phyloP scores from a whole-genome alignment of 2,888 invertebrate genomes.

The Cylloceria caligata region DNA sequence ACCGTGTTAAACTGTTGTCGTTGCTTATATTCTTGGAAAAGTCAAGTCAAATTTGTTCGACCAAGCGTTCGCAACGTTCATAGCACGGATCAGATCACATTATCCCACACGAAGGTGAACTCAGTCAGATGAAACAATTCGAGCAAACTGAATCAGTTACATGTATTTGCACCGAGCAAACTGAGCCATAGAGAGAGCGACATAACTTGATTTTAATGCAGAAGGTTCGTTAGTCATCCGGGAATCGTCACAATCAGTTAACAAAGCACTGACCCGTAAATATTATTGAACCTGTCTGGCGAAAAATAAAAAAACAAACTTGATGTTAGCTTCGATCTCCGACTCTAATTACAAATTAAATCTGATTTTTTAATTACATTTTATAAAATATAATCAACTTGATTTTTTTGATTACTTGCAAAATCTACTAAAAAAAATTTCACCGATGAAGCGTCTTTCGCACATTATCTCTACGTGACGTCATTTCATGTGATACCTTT shows the following conservation, averaged over 20 bases:
- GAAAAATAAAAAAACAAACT: background rate
- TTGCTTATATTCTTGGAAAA: background rate
- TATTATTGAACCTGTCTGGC: slow-evolving; percentile 1
- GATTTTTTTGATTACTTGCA: background rate
- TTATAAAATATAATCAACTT: background rate
- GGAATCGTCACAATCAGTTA: slow-evolving; percentile 24
- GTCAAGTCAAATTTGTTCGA: slow-evolving; percentile 43
- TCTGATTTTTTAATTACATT: background rate
- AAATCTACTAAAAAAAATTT: no score
- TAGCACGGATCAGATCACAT: slow-evolving; percentile 60
- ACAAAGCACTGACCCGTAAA: slow-evolving; percentile 18
- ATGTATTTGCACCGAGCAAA: slow-evolving; percentile 46
- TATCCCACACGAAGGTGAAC: slow-evolving; percentile 50
- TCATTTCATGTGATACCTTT: background rate
- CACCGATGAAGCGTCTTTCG: no score
- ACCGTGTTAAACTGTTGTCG: background rate
- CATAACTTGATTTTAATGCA: slow-evolving; percentile 38
- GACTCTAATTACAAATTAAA: background rate
- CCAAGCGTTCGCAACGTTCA: slow-evolving; percentile 48
- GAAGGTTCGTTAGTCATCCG: slow-evolving; percentile 50
- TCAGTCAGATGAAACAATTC: slow-evolving; percentile 46
- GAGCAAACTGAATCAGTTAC: slow-evolving; percentile 51
- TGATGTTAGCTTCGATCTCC: background rate
- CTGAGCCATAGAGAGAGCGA: slow-evolving; percentile 15
- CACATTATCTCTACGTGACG: no score